Conservation (phyloP, 2,888 invertebrate species). For the Tinea trinotella region DNA sequence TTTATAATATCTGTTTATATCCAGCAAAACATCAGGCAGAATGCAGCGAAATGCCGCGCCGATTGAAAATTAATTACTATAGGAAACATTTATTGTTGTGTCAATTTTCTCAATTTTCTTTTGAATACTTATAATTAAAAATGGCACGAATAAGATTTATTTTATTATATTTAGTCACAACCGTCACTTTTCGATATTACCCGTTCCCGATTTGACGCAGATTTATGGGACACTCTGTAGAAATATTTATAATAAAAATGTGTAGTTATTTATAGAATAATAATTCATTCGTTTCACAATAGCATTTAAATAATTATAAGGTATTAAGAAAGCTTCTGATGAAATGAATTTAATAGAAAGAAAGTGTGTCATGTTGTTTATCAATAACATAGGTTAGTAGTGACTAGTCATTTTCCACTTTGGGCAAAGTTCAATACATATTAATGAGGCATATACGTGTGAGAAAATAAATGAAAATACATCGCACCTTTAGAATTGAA, state of each 20-base stretch:
- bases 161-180: too few species aligned
- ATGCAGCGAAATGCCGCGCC: too few species aligned
- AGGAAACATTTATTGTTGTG: too few species aligned
- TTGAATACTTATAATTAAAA: too few species aligned
- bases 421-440: not conserved
- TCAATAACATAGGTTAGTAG: not conserved
- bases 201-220: too few species aligned
- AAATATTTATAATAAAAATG: not conserved
- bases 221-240: not conserved
- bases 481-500: not conserved
- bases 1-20: too few species aligned
- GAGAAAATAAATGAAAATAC: conserved; percentile 8
- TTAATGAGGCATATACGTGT: not conserved
- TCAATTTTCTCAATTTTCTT: too few species aligned
- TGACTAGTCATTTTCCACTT: conserved; percentile 2
- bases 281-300: conserved; percentile 10
- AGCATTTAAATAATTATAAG: conserved; percentile 16
- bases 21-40: too few species aligned
- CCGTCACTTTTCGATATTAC: too few species aligned
- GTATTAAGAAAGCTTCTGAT: conserved; percentile 15
- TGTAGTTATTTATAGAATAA: not conserved
- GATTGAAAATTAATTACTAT: too few species aligned
- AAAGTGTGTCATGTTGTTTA: conserved; percentile 18
- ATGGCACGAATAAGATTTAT: too few species aligned
- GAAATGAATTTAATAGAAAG: conserved; percentile 4